Percentiles rank a stretch among this genome's conserved stretches.
Evolutionary conservation across 2,797 vertebrate genomes (phyloP).

Genomic region (Spondyliosoma cantharus): DNA sequence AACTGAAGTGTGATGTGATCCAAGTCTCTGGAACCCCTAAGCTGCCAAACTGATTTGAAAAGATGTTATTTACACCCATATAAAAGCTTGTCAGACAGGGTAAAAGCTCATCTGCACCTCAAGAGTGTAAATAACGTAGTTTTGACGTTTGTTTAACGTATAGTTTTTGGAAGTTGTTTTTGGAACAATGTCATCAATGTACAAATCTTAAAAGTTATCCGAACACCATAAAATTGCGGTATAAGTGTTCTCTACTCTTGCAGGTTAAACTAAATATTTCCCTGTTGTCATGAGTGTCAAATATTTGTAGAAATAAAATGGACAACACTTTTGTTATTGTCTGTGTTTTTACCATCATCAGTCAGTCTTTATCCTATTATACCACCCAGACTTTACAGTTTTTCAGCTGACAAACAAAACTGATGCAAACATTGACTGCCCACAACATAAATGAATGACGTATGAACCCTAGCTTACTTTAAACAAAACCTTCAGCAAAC

Average conservation of each 20-base stretch:
- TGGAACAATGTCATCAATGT: neutral
- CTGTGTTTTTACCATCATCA: neutral
- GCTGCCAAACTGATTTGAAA: no score
- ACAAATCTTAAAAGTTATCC: slow-evolving; percentile 15
- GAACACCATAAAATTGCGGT: slow-evolving; percentile 20
- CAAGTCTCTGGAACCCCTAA: no score
- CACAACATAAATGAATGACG: neutral
- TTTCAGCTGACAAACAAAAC: neutral
- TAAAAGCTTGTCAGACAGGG: no score
- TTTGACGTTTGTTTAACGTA: no score
- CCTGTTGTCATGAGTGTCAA: slow-evolving; percentile 54
- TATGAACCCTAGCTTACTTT: neutral
- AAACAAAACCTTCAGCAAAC: neutral
- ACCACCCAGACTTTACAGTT: neutral
- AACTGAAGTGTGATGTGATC: no score
- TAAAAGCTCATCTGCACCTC: no score
- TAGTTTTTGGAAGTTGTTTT: neutral
- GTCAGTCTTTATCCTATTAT: neutral
- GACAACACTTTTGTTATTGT: slow-evolving; percentile 46
- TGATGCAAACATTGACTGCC: slow-evolving; percentile 1
- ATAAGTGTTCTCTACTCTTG: slow-evolving; percentile 9
- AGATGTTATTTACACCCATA: no score
- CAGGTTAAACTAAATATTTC: slow-evolving; percentile 32
- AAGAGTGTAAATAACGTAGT: no score
- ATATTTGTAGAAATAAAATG: slow-evolving; percentile 71